Base-by-base conservation (phyloP, 2,888 invertebrate species). In the Clistopyga incitator region DNA sequence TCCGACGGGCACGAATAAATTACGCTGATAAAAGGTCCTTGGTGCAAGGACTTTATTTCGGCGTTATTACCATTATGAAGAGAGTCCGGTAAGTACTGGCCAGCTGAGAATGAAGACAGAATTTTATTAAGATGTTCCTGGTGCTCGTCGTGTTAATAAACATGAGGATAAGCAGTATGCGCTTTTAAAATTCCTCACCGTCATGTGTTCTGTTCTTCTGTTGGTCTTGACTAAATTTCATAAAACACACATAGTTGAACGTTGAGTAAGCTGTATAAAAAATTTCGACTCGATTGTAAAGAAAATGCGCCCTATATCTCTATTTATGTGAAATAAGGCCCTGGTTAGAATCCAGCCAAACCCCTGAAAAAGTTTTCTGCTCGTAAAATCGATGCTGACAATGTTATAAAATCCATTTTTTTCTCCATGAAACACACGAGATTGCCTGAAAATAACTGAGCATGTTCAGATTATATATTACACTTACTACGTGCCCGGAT, bases 11-110 rank as follows among this genome's bases (percentile, higher is more conserved):
- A 54, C 61, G 74, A 78, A 82, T 78, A 78, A 82, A 82, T 82
- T 82, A 82, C 82, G 82, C 64, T 75, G 82, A 82, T 82, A 79
- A n/a, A n/a, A 79, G 71, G 65, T 79, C 59, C 78, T 70, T 18
- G 75, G 56, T 70, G 56, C 59, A 50, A 79, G 75, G 75, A 67
- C 75, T 79, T 78, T 67, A 79, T 71, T 82, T 82, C 59, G 70
- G 74, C 23, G 54, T 82, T 82, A 74, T 74, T 75, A 78, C 70
- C 54, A 77, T 77, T 87, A 80, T 68, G 84, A 79, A 81, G 18
- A 34, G 85, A 78, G 80, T 52, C 25, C 6, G 34, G 78, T 67
- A 82, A 81, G 84, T 85, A 70, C 29, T 64, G 68, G 23, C 67
- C 71, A 72, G 64, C 54, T 61, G 68, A 61, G 61, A 75, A 70